Conservation (phyloP, 2,113 vertebrate species). For the Malurus alboscapulatus region DNA sequence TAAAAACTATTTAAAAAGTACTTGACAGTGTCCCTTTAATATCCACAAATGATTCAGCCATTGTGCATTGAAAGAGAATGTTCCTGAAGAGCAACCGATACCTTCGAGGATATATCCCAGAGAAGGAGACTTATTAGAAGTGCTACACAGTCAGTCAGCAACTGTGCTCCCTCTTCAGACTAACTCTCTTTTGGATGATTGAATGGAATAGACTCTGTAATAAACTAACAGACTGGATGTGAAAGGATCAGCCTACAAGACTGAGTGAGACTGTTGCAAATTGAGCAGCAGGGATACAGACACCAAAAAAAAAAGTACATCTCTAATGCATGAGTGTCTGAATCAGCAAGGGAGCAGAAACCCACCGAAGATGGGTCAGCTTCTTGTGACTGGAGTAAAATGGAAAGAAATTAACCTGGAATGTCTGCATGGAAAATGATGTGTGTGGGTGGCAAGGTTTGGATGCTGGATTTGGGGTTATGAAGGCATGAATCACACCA, state of each 20-base stretch:
- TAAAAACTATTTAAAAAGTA: slow-evolving; percentile 81
- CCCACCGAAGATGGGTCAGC: not conserved
- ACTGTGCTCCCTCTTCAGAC: slow-evolving; percentile 37
- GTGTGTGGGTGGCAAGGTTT: not conserved
- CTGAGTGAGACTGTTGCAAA: slow-evolving; percentile 43
- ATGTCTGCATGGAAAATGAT: slow-evolving; percentile 20
- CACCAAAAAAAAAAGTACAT: not conserved
- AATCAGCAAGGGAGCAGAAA: slow-evolving; percentile 16
- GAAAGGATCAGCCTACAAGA: slow-evolving; percentile 54
- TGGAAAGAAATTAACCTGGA: slow-evolving; percentile 30
- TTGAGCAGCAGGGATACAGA: slow-evolving; percentile 32
- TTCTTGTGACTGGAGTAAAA: not conserved
- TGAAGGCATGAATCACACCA: slow-evolving; percentile 54
- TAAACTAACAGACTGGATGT: slow-evolving; percentile 34
- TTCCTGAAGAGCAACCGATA: slow-evolving; percentile 62
- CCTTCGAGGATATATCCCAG: slow-evolving; percentile 46
- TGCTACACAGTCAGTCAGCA: slow-evolving; percentile 22
- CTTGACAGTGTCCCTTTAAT: slow-evolving; percentile 76
- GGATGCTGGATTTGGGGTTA: slow-evolving; percentile 36
- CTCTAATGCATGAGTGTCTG: not conserved
- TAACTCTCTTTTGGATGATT: slow-evolving; percentile 25
- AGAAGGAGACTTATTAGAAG: slow-evolving; percentile 56
- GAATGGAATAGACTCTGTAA: slow-evolving; percentile 32
- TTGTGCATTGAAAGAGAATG: slow-evolving; percentile 72
- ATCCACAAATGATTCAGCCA: slow-evolving; percentile 68